Base-by-base conservation (phyloP, 2,888 invertebrate genomes). In the Notocelia uddmanniana region DNA sequence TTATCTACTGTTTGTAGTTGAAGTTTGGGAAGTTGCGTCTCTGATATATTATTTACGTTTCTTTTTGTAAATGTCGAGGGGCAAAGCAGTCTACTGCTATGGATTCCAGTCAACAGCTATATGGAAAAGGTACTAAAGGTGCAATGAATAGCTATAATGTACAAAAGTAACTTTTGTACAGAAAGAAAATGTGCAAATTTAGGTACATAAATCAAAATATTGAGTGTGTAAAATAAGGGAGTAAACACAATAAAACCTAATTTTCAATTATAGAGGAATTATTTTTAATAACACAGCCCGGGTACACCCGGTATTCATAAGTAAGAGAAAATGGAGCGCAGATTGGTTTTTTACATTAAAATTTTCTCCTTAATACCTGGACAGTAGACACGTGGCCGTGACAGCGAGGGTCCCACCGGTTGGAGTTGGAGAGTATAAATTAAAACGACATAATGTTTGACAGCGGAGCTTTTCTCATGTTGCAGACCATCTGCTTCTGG, bases 361-460 rank as follows among this genome's bases (percentile, higher is more conserved):
- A 75, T 80, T 79, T 77, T 74, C 73, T 72, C 66, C 48, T 72
- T 78, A 76, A 78, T 77, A 74, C 67, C 74, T 74, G 60, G 71
- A 74, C 75, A 80, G 80, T 79, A 77, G 79, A 74, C 76, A 74
- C 70, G 58, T 76, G 79, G 75, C 77, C 74, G 74, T 79, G 82
- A 79, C 82, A 80, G 76, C 74, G 71, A 76, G 72, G 67, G 67
- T 55, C 34, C 18, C 5, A 13, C 3, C 11, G 59, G 19, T 31
- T 31, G 31, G 8, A 54, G 21, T 48, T n/a, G 52, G 57, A 54
- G 41, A 34, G 60, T 60, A 62, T 57, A 72, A 67, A 72, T 72
- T 72, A 67, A 71, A 67, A 72, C 59, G 70, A 41, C 70, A 64
- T 71, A 66, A 66, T 48, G 67, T 48, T 60, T 52, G 31, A 54